Percentiles rank a stretch among this genome's conserved stretches.
These are phyloP conservation scores for Lasiurus borealis DNA, from an alignment of 2,113 vertebrate genomes.

Conservation along the genomic window DNA sequence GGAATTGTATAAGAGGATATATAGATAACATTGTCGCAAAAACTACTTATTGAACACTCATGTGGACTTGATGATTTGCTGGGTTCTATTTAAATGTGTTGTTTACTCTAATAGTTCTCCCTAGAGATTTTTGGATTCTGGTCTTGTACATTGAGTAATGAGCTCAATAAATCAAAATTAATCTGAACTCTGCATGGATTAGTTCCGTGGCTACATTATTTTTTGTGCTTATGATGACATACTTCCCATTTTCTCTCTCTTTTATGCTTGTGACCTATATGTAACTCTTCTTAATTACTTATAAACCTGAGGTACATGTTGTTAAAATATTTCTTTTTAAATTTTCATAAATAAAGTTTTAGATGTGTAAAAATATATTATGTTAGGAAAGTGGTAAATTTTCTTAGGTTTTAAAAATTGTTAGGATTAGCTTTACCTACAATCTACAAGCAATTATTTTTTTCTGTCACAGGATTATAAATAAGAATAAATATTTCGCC, in stretches of 20 bases:
- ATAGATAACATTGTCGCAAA: not conserved
- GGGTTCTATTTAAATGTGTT: slow-evolving; percentile 12
- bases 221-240: not conserved
- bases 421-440: slow-evolving; percentile 1
- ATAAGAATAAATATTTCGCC: slow-evolving; percentile 57
- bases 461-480: slow-evolving; percentile 42
- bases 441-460: not conserved
- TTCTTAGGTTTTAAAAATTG: slow-evolving; percentile 44
- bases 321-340: not conserved
- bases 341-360: slow-evolving; percentile 40
- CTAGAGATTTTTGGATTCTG: not conserved
- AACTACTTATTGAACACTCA: not conserved
- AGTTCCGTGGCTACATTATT: not conserved
- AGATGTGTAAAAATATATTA: slow-evolving; percentile 2
- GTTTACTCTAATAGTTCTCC: not conserved
- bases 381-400: slow-evolving; percentile 40
- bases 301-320: slow-evolving; percentile 8
- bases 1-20: not conserved
- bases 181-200: not conserved
- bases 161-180: not conserved
- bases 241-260: not conserved
- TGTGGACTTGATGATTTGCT: not conserved
- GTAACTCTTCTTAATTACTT: not conserved
- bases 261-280: not conserved
- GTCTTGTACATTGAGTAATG: slow-evolving; percentile 21